Conservation (phyloP, 1,140 invertebrate species). For the Chymomyza costata region DNA sequence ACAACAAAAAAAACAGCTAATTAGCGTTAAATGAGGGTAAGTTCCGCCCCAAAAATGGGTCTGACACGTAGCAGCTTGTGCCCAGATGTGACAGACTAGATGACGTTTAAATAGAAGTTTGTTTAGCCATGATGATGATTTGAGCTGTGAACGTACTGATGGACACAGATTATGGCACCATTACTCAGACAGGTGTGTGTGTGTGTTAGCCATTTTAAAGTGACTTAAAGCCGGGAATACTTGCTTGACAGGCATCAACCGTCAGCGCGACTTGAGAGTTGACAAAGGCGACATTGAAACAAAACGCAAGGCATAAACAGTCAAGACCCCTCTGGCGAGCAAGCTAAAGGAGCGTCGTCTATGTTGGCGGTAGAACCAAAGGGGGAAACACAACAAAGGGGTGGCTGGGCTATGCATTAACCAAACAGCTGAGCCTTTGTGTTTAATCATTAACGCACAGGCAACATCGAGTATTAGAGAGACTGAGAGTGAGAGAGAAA, state of each 20-base stretch:
- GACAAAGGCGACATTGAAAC: constrained; percentile 42
- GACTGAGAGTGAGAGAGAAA: neutral
- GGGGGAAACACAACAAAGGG: constrained; percentile 20
- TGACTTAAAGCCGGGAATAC: constrained; percentile 23
- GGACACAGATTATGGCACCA: too few species aligned
- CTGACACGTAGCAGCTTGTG: constrained; percentile 26
- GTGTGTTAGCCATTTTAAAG: constrained; percentile 16
- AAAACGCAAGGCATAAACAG: constrained; percentile 18
- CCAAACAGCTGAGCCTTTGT: constrained; percentile 70
- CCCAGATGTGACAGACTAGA: constrained; percentile 12
- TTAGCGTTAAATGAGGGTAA: constrained; percentile 53
- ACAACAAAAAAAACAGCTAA: constrained; percentile 37
- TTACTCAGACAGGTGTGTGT: constrained; percentile 22
- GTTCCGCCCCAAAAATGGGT: constrained; percentile 18
- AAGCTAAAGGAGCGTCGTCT: neutral
- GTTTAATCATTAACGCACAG: constrained; percentile 69
- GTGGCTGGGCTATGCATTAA: constrained; percentile 51
- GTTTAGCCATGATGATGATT: too few species aligned
- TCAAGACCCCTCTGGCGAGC: neutral
- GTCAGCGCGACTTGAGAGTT: constrained; percentile 23
- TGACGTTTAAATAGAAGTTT: too few species aligned
- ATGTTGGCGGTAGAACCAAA: constrained; percentile 10
- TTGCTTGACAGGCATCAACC: constrained; percentile 21
- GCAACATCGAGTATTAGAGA: constrained; percentile 16
- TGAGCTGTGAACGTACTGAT: too few species aligned